A percentile compares a stretch with the other conserved stretches of the same genome.
These are phyloP conservation scores for Agrotis exclamationis DNA, from an alignment of 2,888 invertebrate species.

Conservation along the genomic window DNA sequence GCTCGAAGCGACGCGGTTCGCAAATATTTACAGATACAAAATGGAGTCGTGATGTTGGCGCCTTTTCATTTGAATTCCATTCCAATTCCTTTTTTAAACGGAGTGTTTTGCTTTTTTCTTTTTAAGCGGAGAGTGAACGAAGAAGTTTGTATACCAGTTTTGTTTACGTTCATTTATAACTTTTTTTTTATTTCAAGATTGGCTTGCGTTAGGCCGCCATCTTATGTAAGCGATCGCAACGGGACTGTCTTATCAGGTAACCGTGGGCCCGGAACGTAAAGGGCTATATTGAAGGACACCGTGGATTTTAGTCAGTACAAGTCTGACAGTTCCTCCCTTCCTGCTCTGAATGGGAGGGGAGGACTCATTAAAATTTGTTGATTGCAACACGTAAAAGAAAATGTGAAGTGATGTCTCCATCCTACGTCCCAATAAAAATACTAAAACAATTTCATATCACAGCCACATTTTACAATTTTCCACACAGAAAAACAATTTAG, in stretches of 20 bases:
- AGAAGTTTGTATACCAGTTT: background rate
- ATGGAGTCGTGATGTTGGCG: background rate
- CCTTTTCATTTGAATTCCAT: conserved; percentile 5
- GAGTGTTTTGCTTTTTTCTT: background rate
- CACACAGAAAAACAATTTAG: conserved; percentile 2
- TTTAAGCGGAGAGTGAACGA: background rate
- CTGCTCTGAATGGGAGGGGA: too few species aligned
- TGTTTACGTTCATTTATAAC: background rate
- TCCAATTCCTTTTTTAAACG: conserved; percentile 21
- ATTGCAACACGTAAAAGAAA: too few species aligned
- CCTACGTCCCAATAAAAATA: background rate
- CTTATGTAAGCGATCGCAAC: too few species aligned
- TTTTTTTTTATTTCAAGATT: too few species aligned
- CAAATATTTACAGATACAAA: conserved; percentile 14
- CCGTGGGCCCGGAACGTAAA: too few species aligned
- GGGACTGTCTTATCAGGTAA: too few species aligned
- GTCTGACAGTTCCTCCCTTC: too few species aligned
- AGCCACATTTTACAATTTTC: background rate
- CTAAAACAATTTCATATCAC: background rate
- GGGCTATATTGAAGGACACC: too few species aligned
- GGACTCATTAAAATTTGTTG: too few species aligned
- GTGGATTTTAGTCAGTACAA: too few species aligned
- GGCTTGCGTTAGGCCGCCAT: too few species aligned
- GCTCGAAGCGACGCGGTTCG: background rate
- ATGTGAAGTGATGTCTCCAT: background rate